A percentile compares a stretch with the other conserved stretches of the same genome.
Conservation (phyloP, 2,113 vertebrate species). For the Nerophis ophidion region DNA sequence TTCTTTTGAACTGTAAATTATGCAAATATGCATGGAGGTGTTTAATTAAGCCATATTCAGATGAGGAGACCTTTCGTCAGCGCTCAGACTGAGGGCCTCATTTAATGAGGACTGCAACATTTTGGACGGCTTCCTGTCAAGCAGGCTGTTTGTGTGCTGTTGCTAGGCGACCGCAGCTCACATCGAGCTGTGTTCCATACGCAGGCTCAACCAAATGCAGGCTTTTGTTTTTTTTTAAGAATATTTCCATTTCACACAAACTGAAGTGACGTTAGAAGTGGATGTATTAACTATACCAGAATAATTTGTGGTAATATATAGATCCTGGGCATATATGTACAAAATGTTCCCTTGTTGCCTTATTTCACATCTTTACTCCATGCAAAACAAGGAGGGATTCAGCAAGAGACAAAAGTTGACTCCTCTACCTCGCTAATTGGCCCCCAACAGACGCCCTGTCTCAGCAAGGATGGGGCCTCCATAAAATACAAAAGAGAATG, state of each 20-base stretch:
- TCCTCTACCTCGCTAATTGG: conserved; percentile 48
- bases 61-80: conserved; percentile 3
- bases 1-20: not conserved
- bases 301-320: conserved; percentile 21
- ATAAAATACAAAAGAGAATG: conserved; percentile 23
- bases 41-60: not conserved
- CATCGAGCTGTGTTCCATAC: conserved; percentile 20
- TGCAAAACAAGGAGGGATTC: conserved; percentile 30
- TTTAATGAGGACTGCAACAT: conserved; percentile 50
- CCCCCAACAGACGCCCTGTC: conserved; percentile 39
- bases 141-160: conserved; percentile 56
- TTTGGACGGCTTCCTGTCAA: conserved; percentile 48
- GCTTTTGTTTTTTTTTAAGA: conserved; percentile 9
- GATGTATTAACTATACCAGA: no score
- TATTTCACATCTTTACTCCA: conserved; percentile 26
- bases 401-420: conserved; percentile 26
- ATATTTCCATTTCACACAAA: conserved; percentile 6
- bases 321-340: conserved; percentile 8
- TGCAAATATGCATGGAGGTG: not conserved
- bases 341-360: conserved; percentile 34
- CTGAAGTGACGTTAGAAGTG: not conserved
- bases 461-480: conserved; percentile 28
- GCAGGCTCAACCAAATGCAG: conserved; percentile 26
- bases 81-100: conserved; percentile 19
- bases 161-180: conserved; percentile 52